phyloP scores from a whole-genome alignment of 2,888 invertebrate genomes.

The Cremastobaeus sp. region DNA sequence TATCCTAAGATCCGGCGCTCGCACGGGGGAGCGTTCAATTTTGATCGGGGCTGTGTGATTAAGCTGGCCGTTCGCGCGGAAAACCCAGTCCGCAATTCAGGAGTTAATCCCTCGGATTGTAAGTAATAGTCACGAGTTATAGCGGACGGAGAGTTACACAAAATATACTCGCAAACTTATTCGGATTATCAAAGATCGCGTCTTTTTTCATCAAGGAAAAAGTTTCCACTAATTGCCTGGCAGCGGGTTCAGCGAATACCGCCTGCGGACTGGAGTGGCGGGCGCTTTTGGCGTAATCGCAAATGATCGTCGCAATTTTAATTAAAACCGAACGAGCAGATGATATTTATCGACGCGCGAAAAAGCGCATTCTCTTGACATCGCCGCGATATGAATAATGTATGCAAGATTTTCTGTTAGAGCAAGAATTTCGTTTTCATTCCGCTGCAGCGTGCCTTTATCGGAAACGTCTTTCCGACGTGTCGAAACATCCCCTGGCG shows the following conservation, averaged over 20 bases:
- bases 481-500: slow-evolving; percentile 31
- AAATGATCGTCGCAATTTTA: not conserved
- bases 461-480: slow-evolving; percentile 47
- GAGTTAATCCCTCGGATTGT: slow-evolving; percentile 34
- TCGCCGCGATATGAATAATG: slow-evolving; percentile 43
- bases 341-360: slow-evolving; percentile 30
- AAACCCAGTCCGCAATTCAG: slow-evolving; percentile 29
- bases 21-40: slow-evolving; percentile 35
- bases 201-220: not conserved
- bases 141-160: slow-evolving; percentile 3
- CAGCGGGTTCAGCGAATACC: too few relatives aligned
- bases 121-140: slow-evolving; percentile 27
- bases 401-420: slow-evolving; percentile 46
- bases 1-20: slow-evolving; percentile 9
- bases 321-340: slow-evolving; percentile 2
- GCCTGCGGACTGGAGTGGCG: too few relatives aligned
- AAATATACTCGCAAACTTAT: slow-evolving; percentile 28
- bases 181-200: not conserved
- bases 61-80: slow-evolving; percentile 23
- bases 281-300: too few relatives aligned
- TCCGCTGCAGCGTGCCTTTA: slow-evolving; percentile 36
- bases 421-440: slow-evolving; percentile 40
- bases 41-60: slow-evolving; percentile 45
- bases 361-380: slow-evolving; percentile 22
- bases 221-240: too few relatives aligned